Percentiles rank a stretch among this genome's conserved stretches.
Evolutionary conservation across 1,140 invertebrate genomes (phyloP).

Genomic region (Hylaeus volcanicus): DNA sequence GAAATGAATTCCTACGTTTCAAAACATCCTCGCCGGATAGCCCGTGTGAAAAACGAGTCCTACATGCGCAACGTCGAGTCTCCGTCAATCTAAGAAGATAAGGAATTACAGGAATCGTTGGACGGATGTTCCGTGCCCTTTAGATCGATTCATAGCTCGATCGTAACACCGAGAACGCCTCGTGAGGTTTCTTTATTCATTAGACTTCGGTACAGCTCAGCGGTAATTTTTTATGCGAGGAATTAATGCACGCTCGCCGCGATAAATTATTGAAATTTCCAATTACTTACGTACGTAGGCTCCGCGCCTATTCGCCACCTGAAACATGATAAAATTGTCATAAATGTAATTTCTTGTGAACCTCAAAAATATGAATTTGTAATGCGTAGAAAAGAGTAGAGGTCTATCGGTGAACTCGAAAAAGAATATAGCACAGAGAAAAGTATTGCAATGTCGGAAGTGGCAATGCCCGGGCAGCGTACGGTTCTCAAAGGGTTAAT

Average conservation of each 20-base stretch:
- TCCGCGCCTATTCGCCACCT: too few relatives aligned
- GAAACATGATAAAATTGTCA: constrained; percentile 1
- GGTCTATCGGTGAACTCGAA: constrained; percentile 57
- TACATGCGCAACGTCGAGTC: background rate
- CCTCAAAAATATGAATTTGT: too few relatives aligned
- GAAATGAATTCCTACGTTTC: background rate
- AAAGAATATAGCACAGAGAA: constrained; percentile 68
- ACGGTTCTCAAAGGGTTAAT: constrained; percentile 80
- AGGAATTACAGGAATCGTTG: constrained; percentile 11
- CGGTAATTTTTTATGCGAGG: constrained; percentile 2
- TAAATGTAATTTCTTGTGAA: too few relatives aligned
- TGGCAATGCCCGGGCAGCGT: constrained; percentile 73
- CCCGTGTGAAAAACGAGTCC: constrained; percentile 22
- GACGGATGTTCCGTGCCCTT: constrained; percentile 51
- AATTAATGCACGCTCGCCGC: background rate
- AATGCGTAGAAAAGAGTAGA: background rate
- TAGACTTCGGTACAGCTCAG: background rate
- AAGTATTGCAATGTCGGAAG: constrained; percentile 78
- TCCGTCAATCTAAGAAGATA: constrained; percentile 20
- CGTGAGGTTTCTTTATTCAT: background rate
- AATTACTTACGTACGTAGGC: too few relatives aligned
- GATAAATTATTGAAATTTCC: constrained; percentile 18
- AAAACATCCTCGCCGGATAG: background rate
- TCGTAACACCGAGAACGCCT: background rate
- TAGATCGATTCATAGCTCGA: constrained; percentile 17